Evolutionary conservation across 2,888 invertebrate species (phyloP), one percentile per base, ranked within the genome.

Genomic region (Catocala fraxini): DNA sequence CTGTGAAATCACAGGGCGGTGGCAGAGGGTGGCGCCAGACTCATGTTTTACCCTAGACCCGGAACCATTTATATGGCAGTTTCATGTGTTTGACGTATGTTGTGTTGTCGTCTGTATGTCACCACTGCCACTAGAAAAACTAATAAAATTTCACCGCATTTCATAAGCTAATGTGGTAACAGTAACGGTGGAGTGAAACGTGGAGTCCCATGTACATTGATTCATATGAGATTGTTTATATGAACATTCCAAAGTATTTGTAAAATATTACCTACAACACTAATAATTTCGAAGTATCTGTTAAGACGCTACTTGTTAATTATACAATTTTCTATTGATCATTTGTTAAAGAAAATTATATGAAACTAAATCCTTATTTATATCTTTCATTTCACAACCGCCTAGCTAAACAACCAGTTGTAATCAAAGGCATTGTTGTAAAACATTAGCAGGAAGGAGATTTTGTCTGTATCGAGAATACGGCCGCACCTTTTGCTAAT

Each of bases 341-440:
- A 94, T 94, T 94, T 94, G 94, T 94, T 94, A 93, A 93, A 93
- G 93, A 94, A 94, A 94, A 94, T 94, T 94, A 94, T 93, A 94
- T 88, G 93, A 94, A 93, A 94, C 94, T 93, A 93, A 94, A 94
- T 93, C 92, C 93, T 93, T 93, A 88, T 58, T 53, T 65, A 68
- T 89, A 85, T 92, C 80, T 92, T 92, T 92, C 73, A 81, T 84
- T 83, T 77, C 53, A 62, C 56, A 63, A 56, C 53, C 62, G 9
- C 33, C 13, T 6, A 7, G 47, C 45, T 43, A 15, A 42, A 65
- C 61, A 12, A 59, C 45, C 54, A 41, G 52, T 35, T 46, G 42
- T 52, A 39, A 54, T 48, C 55, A 52, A 47, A 65, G 60, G 63
- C 64, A 70, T 74, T 75, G 70, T 64, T 48, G 59, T 48, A 39